Evolutionary conservation across 2,113 vertebrate species (phyloP).

Genomic region (Tychaedon coryphoeus): DNA sequence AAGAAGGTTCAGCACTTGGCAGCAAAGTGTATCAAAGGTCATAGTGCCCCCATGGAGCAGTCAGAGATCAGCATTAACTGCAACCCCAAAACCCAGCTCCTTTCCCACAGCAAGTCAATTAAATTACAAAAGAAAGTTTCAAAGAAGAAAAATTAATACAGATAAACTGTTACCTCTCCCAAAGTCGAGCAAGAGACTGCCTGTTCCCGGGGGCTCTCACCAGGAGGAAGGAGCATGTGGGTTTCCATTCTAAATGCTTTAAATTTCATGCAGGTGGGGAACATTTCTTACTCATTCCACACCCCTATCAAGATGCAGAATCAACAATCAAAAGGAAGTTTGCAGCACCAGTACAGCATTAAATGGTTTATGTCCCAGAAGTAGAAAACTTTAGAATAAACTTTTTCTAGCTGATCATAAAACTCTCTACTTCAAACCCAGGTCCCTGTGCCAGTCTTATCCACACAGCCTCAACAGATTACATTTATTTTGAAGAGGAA

Average conservation of each 20-base stretch:
- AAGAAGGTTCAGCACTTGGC: not conserved
- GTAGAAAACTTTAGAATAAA: not conserved
- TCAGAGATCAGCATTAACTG: not conserved
- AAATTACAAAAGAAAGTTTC: not conserved
- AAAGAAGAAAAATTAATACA: not conserved
- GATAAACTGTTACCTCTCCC: not conserved
- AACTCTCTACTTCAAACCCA: not conserved
- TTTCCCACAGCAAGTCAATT: not conserved
- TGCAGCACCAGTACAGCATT: not conserved
- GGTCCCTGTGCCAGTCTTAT: not conserved
- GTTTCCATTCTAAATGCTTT: not conserved
- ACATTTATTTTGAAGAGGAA: not conserved
- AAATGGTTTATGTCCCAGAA: not conserved
- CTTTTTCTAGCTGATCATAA: not conserved
- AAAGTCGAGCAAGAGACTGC: not conserved
- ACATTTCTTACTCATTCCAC: not conserved
- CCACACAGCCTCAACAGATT: not conserved
- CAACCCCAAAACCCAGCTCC: not conserved
- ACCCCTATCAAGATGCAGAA: not conserved
- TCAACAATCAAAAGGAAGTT: not conserved
- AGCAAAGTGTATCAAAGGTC: not conserved
- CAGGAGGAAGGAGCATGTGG: not conserved
- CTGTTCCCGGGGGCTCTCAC: not conserved
- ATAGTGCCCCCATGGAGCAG: rapidly evolving
- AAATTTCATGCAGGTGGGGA: not conserved